Evolutionary conservation across 2,888 invertebrate species (phyloP).

Genomic region (Dicycla oo): DNA sequence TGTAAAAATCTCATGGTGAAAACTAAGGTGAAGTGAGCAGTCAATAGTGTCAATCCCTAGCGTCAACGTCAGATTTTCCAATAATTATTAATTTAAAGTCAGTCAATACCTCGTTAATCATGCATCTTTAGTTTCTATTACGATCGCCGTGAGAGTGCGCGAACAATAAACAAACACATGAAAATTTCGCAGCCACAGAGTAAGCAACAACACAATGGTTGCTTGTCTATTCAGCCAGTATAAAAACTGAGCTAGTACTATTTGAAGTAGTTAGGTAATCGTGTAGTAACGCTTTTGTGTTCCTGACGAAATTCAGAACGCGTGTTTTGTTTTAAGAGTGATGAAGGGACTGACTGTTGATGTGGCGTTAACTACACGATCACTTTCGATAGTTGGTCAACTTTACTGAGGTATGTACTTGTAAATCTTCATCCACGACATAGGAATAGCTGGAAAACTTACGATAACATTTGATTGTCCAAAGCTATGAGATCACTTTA

Average conservation of each 20-base stretch:
- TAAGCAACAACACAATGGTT: slow-evolving; percentile 46
- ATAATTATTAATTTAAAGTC: slow-evolving; percentile 7
- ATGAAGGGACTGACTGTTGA: slow-evolving; percentile 13
- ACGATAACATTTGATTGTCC: no score
- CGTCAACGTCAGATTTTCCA: background rate
- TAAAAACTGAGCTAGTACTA: slow-evolving; percentile 49
- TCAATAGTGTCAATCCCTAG: no score
- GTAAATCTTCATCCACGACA: background rate
- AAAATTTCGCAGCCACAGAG: slow-evolving; percentile 53
- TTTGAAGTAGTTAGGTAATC: slow-evolving; percentile 41
- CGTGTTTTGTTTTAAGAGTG: slow-evolving; percentile 42
- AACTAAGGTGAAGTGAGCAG: no score
- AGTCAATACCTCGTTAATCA: slow-evolving; percentile 9
- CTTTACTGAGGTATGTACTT: background rate
- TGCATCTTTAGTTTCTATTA: slow-evolving; percentile 47
- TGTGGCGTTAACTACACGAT: background rate
- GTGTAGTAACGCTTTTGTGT: slow-evolving; percentile 52
- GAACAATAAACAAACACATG: slow-evolving; percentile 61
- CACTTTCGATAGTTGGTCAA: slow-evolving; percentile 15
- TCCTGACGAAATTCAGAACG: slow-evolving; percentile 37
- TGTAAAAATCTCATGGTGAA: no score
- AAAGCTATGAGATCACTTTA: no score
- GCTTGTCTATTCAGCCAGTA: slow-evolving; percentile 22
- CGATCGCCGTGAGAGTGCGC: slow-evolving; percentile 49
- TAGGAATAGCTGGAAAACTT: background rate